Evolutionary conservation across 1,140 invertebrate species (phyloP).

Genomic region (Panagrolaimus sp.): DNA sequence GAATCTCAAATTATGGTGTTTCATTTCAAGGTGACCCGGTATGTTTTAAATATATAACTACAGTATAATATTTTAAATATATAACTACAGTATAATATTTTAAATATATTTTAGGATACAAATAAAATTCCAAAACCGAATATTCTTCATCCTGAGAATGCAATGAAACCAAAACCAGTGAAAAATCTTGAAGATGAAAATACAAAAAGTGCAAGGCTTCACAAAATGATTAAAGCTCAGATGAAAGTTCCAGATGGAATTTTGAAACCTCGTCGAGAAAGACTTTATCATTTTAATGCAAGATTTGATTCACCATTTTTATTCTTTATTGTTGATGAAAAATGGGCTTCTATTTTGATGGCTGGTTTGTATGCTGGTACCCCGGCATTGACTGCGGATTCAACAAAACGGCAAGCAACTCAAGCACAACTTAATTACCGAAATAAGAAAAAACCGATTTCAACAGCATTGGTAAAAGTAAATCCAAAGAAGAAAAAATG

Average conservation of each 20-base stretch:
- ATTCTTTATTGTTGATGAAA: not conserved
- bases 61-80: not conserved
- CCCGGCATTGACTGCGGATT: not conserved
- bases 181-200: not conserved
- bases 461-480: too few species aligned
- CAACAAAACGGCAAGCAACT: not conserved
- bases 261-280: not conserved
- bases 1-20: not conserved
- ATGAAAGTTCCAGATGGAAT: not conserved
- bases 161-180: not conserved
- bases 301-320: conserved; percentile 3
- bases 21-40: conserved; percentile 4
- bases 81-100: not conserved
- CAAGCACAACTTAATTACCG: too few species aligned
- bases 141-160: too few species aligned
- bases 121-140: not conserved
- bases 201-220: not conserved
- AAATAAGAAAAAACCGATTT: too few species aligned
- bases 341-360: not conserved
- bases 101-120: not conserved
- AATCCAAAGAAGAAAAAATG: too few species aligned
- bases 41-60: not conserved
- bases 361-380: not conserved
- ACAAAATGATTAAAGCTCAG: not conserved
- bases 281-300: conserved; percentile 2